A percentile compares a stretch with the other conserved stretches of the same genome.
Conservation (phyloP, 2,888 invertebrate genomes). For the Dorcus parallelipipedus region DNA sequence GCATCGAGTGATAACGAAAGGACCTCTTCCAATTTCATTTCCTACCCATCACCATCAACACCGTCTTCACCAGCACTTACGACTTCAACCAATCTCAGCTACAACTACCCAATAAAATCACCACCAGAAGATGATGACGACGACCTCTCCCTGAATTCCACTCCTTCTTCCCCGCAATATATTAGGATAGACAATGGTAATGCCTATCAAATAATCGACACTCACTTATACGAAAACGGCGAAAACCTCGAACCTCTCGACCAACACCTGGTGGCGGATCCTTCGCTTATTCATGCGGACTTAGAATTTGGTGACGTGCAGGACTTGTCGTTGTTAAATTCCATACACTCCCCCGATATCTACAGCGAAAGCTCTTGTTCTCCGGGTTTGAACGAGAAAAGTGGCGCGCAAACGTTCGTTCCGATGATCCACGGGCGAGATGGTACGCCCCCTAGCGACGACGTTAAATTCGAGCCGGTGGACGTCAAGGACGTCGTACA, state of each 20-base stretch:
- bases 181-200: constrained; percentile 59
- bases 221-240: constrained; percentile 60
- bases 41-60: constrained; percentile 15
- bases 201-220: constrained; percentile 61
- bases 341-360: constrained; percentile 41
- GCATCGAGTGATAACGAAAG: constrained; percentile 54
- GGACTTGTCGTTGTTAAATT: constrained; percentile 52
- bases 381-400: constrained; percentile 38
- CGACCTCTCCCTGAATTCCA: constrained; percentile 48
- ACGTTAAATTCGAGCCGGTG: constrained; percentile 5
- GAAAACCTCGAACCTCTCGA: constrained; percentile 51
- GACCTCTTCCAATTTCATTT: constrained; percentile 11
- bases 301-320: constrained; percentile 55
- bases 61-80: constrained; percentile 47
- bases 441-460: neutral
- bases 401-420: constrained; percentile 20
- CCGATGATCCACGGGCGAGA: neutral
- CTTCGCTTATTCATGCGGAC: constrained; percentile 52
- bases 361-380: constrained; percentile 48
- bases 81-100: constrained; percentile 42
- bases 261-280: constrained; percentile 50
- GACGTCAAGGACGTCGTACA: constrained; percentile 27
- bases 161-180: constrained; percentile 53
- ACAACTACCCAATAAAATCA: constrained; percentile 37
- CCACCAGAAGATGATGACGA: constrained; percentile 55